Percentiles rank a stretch among this genome's conserved stretches.
phyloP scores from a whole-genome alignment of 2,888 invertebrate genomes.

The Acheta domesticus region DNA sequence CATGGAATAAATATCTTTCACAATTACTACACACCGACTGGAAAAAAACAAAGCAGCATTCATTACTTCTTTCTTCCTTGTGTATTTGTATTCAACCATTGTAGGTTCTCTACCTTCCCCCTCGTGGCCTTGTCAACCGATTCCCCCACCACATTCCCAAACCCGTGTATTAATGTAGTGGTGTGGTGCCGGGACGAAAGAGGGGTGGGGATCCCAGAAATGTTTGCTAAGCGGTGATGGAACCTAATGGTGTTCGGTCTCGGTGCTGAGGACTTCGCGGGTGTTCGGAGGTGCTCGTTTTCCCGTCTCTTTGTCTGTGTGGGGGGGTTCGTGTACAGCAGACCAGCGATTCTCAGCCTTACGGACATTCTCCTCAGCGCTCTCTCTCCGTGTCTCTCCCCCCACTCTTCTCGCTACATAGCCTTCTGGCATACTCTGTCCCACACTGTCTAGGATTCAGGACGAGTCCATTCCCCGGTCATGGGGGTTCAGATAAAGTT shows the following conservation, averaged over 20 bases:
- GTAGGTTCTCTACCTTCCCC: constrained; percentile 4
- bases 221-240: constrained; percentile 6
- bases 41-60: no score
- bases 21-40: no score
- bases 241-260: constrained; percentile 18
- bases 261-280: constrained; percentile 20
- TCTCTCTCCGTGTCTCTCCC: constrained; percentile 18
- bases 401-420: constrained; percentile 18
- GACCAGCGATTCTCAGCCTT: constrained; percentile 8
- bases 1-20: no score
- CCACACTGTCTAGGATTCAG: constrained; percentile 20
- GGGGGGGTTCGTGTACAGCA: background rate
- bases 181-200: background rate
- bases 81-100: constrained; percentile 3
- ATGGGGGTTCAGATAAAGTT: constrained; percentile 18
- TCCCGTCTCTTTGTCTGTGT: background rate
- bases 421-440: constrained; percentile 18
- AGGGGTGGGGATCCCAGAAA: background rate
- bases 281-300: constrained; percentile 24
- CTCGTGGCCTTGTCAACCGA: constrained; percentile 18
- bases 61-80: no score
- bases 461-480: constrained; percentile 21
- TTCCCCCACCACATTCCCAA: constrained; percentile 18
- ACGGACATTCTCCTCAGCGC: background rate
- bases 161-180: constrained; percentile 11